Conservation (phyloP, 2,113 vertebrate species). For the Leuciscus idus region DNA sequence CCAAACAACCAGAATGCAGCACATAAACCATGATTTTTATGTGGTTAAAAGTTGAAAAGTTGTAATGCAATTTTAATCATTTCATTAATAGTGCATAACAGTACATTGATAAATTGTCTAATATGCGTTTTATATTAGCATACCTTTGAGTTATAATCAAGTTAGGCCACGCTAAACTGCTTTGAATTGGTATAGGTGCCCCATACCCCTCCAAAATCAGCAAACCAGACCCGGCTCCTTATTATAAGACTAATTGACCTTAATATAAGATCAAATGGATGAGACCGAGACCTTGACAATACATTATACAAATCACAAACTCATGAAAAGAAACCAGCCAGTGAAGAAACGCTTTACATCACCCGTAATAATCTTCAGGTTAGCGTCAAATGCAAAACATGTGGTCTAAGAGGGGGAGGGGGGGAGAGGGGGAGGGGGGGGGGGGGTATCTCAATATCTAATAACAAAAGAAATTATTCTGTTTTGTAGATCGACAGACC, state of each 20-base stretch:
- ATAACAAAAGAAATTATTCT: constrained; percentile 60
- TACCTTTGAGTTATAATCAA: background rate
- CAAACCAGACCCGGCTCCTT: background rate
- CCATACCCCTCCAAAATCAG: background rate
- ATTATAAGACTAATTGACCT: background rate
- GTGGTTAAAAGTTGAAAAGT: background rate
- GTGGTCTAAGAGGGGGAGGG: constrained; percentile 59
- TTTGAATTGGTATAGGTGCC: background rate
- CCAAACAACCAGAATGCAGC: background rate
- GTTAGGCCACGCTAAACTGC: constrained; percentile 8
- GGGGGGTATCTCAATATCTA: constrained; percentile 59
- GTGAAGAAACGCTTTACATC: constrained; percentile 27
- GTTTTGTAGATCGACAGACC: constrained; percentile 57
- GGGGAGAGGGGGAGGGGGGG: background rate
- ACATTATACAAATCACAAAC: background rate
- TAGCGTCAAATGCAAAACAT: constrained; percentile 52
- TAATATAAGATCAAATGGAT: background rate
- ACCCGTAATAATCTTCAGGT: constrained; percentile 19
- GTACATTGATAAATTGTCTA: background rate
- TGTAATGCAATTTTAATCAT: background rate
- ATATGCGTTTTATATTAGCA: background rate
- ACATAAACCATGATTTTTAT: background rate
- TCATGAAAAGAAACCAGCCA: constrained; percentile 8
- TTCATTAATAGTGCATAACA: background rate
- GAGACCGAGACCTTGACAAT: background rate